phyloP scores from a whole-genome alignment of 1,140 invertebrate genomes.

The Aphaenogaster floridana region DNA sequence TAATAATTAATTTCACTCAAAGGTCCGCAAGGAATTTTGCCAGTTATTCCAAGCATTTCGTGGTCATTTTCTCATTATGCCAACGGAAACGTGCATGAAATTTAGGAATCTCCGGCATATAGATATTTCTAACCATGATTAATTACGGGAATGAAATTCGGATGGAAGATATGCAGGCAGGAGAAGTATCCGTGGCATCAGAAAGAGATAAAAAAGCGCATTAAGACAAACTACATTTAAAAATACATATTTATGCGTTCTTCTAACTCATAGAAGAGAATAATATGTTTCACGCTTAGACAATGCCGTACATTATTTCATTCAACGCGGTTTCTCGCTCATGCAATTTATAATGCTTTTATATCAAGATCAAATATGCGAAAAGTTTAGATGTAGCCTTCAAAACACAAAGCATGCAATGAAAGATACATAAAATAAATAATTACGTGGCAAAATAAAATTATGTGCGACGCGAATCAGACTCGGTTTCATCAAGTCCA shows the following conservation, averaged over 20 bases:
- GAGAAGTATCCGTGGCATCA: background rate
- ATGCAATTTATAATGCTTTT: conserved; percentile 56
- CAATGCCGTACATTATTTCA: conserved; percentile 52
- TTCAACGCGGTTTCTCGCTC: conserved; percentile 37
- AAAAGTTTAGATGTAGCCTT: background rate
- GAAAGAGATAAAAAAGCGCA: background rate
- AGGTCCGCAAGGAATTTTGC: conserved; percentile 51
- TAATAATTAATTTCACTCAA: conserved; percentile 59
- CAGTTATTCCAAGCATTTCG: conserved; percentile 38
- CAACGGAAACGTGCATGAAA: conserved; percentile 49
- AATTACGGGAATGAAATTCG: conserved; percentile 67
- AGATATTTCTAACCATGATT: conserved; percentile 65
- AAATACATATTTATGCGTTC: conserved; percentile 26
- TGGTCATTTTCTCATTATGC: conserved; percentile 61
- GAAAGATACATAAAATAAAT: background rate
- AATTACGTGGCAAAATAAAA: conserved; percentile 2
- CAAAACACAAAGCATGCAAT: background rate
- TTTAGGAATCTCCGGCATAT: conserved; percentile 51
- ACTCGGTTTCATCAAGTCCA: background rate
- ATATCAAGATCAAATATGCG: background rate
- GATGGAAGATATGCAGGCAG: conserved; percentile 12
- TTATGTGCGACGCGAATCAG: background rate
- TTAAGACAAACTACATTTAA: conserved; percentile 24
- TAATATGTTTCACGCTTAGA: conserved; percentile 55
- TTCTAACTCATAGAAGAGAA: background rate